Conservation (phyloP, 2,113 vertebrate species). For the Trematocara zebra region DNA sequence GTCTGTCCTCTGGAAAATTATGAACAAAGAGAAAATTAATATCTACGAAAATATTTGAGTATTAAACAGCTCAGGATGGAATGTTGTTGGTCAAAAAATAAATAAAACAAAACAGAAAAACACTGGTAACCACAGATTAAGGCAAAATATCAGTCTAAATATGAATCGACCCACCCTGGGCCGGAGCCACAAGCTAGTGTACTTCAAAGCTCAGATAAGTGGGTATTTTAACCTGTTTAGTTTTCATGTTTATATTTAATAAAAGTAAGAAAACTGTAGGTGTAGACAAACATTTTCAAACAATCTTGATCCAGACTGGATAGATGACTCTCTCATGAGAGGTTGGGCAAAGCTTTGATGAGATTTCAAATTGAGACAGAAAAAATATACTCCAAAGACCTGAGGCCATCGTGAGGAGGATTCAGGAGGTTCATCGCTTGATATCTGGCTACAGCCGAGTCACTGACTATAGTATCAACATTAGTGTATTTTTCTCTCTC, state of each 20-base stretch:
- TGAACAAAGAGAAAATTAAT: background rate
- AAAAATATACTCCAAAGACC: background rate
- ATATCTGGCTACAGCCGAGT: background rate
- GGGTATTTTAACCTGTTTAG: background rate
- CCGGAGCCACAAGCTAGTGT: background rate
- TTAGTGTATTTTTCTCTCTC: background rate
- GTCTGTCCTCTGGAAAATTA: background rate
- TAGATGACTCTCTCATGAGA: background rate
- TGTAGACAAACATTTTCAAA: background rate
- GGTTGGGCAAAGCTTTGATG: background rate
- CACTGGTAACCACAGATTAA: background rate
- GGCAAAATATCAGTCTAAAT: background rate
- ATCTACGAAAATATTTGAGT: background rate
- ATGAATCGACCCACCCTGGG: background rate
- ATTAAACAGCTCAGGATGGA: background rate
- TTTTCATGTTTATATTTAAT: background rate
- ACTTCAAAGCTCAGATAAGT: background rate
- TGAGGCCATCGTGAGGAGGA: background rate
- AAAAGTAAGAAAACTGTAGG: background rate
- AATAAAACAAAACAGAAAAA: background rate
- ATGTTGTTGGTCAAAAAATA: background rate
- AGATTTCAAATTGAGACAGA: background rate
- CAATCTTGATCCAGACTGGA: background rate
- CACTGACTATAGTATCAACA: background rate
- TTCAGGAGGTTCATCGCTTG: background rate